Conservation (phyloP, 2,888 invertebrate genomes). For the Drosophila barbarae region DNA sequence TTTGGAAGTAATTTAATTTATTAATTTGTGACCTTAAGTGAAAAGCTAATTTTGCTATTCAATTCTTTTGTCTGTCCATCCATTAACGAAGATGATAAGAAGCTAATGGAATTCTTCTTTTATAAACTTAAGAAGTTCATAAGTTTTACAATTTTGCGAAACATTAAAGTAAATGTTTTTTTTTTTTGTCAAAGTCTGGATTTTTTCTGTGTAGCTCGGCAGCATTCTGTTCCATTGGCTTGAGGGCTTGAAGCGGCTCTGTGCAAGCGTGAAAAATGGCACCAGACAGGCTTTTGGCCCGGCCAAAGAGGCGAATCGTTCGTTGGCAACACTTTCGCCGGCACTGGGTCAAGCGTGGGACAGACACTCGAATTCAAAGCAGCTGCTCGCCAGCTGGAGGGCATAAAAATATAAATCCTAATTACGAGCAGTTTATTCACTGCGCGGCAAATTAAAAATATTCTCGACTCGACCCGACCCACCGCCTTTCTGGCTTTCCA, state of each 20-base stretch:
- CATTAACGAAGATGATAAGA: background rate
- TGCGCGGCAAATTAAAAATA: slow-evolving; percentile 59
- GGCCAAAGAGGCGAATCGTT: slow-evolving; percentile 32
- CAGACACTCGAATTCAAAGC: slow-evolving; percentile 51
- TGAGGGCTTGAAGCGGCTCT: slow-evolving; percentile 44
- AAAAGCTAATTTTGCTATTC: background rate
- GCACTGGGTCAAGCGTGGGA: slow-evolving; percentile 52
- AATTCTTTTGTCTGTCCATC: background rate
- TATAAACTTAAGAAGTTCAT: no score
- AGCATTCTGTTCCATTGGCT: slow-evolving; percentile 3
- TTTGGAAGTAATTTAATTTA: background rate
- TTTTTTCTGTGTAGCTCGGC: slow-evolving; percentile 5
- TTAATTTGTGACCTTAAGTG: background rate
- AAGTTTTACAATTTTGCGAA: background rate
- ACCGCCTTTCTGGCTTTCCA: slow-evolving; percentile 44
- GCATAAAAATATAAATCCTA: slow-evolving; percentile 73
- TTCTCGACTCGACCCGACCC: slow-evolving; percentile 24
- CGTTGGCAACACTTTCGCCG: slow-evolving; percentile 56
- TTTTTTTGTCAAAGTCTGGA: background rate
- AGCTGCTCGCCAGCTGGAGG: slow-evolving; percentile 37
- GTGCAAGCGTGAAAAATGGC: slow-evolving; percentile 65
- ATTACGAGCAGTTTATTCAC: slow-evolving; percentile 74
- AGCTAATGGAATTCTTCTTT: background rate
- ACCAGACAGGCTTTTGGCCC: slow-evolving; percentile 38
- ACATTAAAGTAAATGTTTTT: slow-evolving; percentile 1